Base-by-base conservation (phyloP, 1,140 invertebrate genomes). In the Acromyrmex charruanus region DNA sequence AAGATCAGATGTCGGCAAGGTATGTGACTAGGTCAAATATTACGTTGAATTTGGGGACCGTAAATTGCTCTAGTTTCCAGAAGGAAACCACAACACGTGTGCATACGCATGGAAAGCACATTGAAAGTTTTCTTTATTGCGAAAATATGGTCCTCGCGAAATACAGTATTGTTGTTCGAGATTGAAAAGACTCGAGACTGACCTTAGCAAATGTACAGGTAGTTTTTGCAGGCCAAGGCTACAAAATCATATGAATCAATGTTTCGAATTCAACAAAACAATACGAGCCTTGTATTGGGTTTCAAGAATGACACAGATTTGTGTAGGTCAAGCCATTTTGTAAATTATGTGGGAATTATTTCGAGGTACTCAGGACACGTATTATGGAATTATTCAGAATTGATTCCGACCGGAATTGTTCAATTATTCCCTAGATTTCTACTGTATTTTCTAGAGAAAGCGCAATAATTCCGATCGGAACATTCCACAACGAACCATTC, bases 41-140 rank as follows among this genome's bases (percentile, higher is more conserved):
- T 92, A 91, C 92, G 72, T 84, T 87, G 86, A 92, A 91, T 92
- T 91, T 91, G 58, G 74, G 89, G 86, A 87, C 87, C 93, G 94
- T 95, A 95, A 95, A 94, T 94, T 95, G 94, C 93, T 91, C 94
- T 71, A 95, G 89, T 95, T 95, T 90, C 93, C 82, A 88, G 93
- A 92, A 91, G 90, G 92, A 93, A 93, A 92, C 91, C 87, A 86
- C 88, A 90, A 94, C 92, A 90, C 91, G 91, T 93, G 85, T 53
- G 58, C 55, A 14, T 81, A 77, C 72, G 25, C 69, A 71, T 71
- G 63, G 31, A 55, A 53, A 75, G 55, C 85, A 89, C 89, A 90
- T 93, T 92, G 92, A 88, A 93, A 93, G 91, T 90, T 94, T 93
- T 88, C 79, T 86, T 87, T 51, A 63, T 28, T 25, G 51, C 21